Base-by-base conservation (phyloP, 2,797 vertebrate species). In the Hozukius guyotensis region DNA sequence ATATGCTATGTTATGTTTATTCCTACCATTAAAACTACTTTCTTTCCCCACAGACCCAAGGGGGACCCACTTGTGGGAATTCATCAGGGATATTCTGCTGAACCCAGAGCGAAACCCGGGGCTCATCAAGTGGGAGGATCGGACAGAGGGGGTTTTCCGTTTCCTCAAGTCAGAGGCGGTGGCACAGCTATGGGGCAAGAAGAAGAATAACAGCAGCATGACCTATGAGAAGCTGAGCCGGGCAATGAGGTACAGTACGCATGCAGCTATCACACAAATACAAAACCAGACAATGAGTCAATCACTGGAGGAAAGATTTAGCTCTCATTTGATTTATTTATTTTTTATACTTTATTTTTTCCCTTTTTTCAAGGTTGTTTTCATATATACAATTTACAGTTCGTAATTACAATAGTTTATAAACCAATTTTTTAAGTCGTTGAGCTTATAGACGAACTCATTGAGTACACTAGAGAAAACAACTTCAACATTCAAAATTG, bases 171-270 rank as follows among this genome's bases (percentile, higher is more conserved):
- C 98, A 0, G 98, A 99, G 85, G 98, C 98, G 0, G 99, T 99
- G 90, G 99, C 99, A 68, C 98, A 99, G 87, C 92, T 99, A 4
- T 99, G 99, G 98, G 99, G 99, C 20, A 99, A 98, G 92, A 99
- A 99, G 95, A 99, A 99, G 77, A 99, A 99, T 90, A 99, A 99
- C 92, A 99, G 96, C 91, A 99, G 97, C 90, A 99, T 99, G 99
- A 99, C 98, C 12, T 99, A 99, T 0, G 99, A 99, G 92, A 99
- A 99, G 83, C 97, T 99, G 81, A 99, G 99, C 90, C 96, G 99
- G 27, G 99, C 99, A 9, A 99, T 99, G 99, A 98, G 98, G 98
- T 99, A 87, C 8, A 16, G 20, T 11, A 52, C 42, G 18, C 2
- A 4, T 64, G 12, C n/a, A 59, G 24, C 25, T 29, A 0, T 24